Evolutionary conservation across 2,888 invertebrate species (phyloP).

Genomic region (Drosophila limbata): DNA sequence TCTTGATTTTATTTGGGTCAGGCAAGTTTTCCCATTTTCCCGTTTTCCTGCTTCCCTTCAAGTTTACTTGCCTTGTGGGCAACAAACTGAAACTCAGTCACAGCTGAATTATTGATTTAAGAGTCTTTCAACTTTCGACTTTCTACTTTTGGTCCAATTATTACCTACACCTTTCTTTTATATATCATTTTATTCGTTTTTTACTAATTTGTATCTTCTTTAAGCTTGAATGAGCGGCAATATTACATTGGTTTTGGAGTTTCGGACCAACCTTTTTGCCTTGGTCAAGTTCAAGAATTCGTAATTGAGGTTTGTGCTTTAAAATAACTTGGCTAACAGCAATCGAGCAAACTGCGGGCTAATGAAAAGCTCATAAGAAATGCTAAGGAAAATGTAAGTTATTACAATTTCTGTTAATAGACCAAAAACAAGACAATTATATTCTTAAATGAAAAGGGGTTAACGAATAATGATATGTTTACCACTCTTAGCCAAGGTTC

Average conservation of each 20-base stretch:
- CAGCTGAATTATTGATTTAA: slow-evolving; percentile 75
- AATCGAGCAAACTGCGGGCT: slow-evolving; percentile 29
- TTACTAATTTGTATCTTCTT: slow-evolving; percentile 54
- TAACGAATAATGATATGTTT: slow-evolving; percentile 13
- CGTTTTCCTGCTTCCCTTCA: not conserved
- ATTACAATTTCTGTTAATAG: slow-evolving; percentile 49
- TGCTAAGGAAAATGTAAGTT: slow-evolving; percentile 24
- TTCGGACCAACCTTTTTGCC: slow-evolving; percentile 41
- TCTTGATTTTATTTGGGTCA: slow-evolving; percentile 68
- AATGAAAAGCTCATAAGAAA: not conserved
- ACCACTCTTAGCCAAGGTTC: slow-evolving; percentile 1
- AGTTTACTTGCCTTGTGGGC: slow-evolving; percentile 10
- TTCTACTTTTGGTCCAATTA: slow-evolving; percentile 40
- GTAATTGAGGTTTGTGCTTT: slow-evolving; percentile 60
- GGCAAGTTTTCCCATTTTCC: slow-evolving; percentile 19
- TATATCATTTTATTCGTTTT: slow-evolving; percentile 13
- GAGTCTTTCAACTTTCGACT: slow-evolving; percentile 25
- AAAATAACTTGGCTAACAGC: slow-evolving; percentile 26
- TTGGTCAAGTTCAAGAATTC: slow-evolving; percentile 51
- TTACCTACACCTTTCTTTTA: slow-evolving; percentile 37
- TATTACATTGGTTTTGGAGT: slow-evolving; percentile 30
- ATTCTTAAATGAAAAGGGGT: slow-evolving; percentile 1
- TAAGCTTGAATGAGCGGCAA: slow-evolving; percentile 44
- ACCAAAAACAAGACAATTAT: slow-evolving; percentile 21
- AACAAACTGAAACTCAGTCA: slow-evolving; percentile 50